Conservation (phyloP, 2,113 vertebrate species). For the Fregetta grallaria region DNA sequence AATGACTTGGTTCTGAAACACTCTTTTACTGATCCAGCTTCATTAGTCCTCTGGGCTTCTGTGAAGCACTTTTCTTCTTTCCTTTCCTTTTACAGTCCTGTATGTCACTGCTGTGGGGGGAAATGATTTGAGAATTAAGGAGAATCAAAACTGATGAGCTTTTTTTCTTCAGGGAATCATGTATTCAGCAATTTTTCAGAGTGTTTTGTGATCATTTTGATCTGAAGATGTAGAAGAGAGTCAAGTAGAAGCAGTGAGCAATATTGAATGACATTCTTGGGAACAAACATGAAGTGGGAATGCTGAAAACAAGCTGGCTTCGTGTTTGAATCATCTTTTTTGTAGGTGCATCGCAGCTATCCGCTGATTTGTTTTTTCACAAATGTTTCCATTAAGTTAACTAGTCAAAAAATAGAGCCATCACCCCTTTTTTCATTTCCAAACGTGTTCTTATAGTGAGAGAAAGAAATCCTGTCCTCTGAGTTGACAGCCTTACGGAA, state of each 20-base stretch:
- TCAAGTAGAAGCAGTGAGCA: not conserved
- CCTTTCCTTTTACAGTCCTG: not conserved
- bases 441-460: not conserved
- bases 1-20: not conserved
- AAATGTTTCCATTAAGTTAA: not conserved
- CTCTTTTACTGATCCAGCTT: not conserved
- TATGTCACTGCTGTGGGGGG: not conserved
- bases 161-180: not conserved
- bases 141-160: not conserved
- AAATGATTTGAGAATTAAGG: not conserved
- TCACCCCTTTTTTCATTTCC: not conserved
- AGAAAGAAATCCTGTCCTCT: not conserved
- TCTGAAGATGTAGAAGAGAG: not conserved
- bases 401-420: not conserved
- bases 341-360: not conserved
- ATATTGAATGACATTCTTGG: slow-evolving; percentile 17
- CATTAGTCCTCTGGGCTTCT: not conserved
- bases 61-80: not conserved
- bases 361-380: not conserved
- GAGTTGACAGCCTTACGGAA: not conserved
- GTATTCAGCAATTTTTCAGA: not conserved
- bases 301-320: slow-evolving; percentile 16
- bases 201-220: not conserved
- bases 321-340: not conserved
- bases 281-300: slow-evolving; percentile 5